Evolutionary conservation across 2,888 invertebrate genomes (phyloP), one percentile per base, ranked within the genome.

Genomic region (Cepaea hortensis): DNA sequence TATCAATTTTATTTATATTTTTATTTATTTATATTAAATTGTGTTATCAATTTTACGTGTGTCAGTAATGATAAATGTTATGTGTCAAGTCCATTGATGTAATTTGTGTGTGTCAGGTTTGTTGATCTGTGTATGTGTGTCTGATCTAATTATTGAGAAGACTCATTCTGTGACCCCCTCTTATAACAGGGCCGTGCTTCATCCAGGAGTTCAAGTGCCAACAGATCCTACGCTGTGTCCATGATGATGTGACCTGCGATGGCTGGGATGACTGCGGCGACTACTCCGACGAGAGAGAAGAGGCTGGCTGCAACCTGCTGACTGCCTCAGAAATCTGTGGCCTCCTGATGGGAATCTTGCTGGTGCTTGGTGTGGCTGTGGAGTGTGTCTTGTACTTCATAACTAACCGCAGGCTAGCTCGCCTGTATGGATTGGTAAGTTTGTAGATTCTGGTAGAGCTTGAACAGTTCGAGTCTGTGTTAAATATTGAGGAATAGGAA

Each of bases 251-350:
- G 1, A 68, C 81, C 3, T 87, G 87, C 55, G 87, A 87, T 81
- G 84, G 87, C 75, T 87, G 87, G 87, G 84, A 87, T 68, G 87
- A 87, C 76, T 87, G 87, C 68, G 87, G 84, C 18, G 87, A 87
- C 35, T 20, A 61, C 46, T 86, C 86, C 9, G 87, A 87, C 68
- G 87, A 87, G 79, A 77, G 77, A 76, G 35, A 68, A 7, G 84
- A 87, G 18, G 87, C 87, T 15, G 87, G 87, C 9, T 87, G 87
- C 76, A 65, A 73, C 20, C 73, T 87, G n/a, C 35, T 87, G 70
- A 75, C 87, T 13, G 84, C 81, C 3, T 35, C 75, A 5, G 87
- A 87, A 50, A 87, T 87, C 13, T 84, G 83, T 76, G 75, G 68
- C 15, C 9, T 87, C 46, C 81, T 87, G n/a, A 84, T 87, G 50